Conservation (phyloP, 2,113 vertebrate species). For the Danio rerio region DNA sequence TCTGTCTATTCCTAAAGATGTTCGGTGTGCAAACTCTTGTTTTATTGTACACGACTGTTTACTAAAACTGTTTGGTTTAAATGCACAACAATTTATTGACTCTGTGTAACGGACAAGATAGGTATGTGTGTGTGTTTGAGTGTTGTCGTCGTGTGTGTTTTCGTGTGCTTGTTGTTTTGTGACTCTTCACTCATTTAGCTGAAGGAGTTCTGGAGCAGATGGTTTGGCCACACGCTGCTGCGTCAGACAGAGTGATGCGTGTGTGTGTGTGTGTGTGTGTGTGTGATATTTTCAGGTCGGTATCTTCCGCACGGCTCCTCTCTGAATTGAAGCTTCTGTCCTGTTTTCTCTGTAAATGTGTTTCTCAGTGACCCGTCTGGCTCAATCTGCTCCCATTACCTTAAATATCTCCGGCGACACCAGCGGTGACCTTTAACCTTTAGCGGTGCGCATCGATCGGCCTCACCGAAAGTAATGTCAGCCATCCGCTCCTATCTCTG, state of each 20-base stretch:
- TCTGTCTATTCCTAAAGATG: no score
- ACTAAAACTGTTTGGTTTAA: no score
- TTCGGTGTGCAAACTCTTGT: no score
- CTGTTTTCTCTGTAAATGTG: constrained; percentile 30
- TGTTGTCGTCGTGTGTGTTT: no score
- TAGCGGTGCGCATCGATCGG: constrained; percentile 71
- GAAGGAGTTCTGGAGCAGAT: constrained; percentile 69
- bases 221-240: constrained; percentile 72
- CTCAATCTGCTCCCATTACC: constrained; percentile 60
- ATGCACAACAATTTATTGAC: no score
- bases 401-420: constrained; percentile 62
- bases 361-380: constrained; percentile 13
- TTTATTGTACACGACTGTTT: no score
- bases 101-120: no score
- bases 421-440: constrained; percentile 65
- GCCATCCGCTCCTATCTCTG: constrained; percentile 70
- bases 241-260: constrained; percentile 56
- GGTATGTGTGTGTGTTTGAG: no score
- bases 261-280: constrained; percentile 50
- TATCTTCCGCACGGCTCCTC: not conserved
- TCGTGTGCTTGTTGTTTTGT: no score
- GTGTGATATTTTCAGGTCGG: constrained; percentile 30
- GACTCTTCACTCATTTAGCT: constrained; percentile 34
- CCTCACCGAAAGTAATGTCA: constrained; percentile 67
- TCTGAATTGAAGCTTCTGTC: constrained; percentile 57